Percentiles rank a stretch among this genome's conserved stretches.
Evolutionary conservation across 2,888 invertebrate species (phyloP).

Genomic region (Glyphotaelius pellucidus): DNA sequence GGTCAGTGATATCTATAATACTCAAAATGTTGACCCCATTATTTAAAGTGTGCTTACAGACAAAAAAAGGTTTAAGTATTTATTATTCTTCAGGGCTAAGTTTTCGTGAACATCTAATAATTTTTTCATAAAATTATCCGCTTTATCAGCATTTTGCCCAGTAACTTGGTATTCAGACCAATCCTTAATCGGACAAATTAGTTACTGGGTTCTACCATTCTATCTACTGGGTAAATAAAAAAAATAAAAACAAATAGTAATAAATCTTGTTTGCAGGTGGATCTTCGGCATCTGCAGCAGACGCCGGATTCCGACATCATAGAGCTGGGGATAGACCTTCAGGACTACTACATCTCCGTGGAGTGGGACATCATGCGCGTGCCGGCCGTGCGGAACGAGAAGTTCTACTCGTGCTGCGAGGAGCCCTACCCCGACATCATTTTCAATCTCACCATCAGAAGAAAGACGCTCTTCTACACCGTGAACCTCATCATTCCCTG

Average conservation of each 20-base stretch:
- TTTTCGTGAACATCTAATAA: too few species aligned
- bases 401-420: conserved; percentile 97
- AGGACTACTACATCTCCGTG: conserved; percentile 96
- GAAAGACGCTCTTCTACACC: conserved; percentile 98
- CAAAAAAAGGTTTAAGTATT: neutral
- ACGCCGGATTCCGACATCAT: conserved; percentile 92
- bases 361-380: conserved; percentile 99
- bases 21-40: neutral
- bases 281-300: conserved; percentile 92
- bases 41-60: neutral
- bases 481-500: conserved; percentile 98
- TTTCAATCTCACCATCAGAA: conserved; percentile 95
- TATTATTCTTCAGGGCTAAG: too few species aligned
- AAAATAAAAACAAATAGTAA: neutral
- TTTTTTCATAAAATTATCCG: too few species aligned
- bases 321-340: conserved; percentile 93
- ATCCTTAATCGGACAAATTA: too few species aligned
- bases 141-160: too few species aligned
- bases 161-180: too few species aligned
- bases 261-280: conserved; percentile 82
- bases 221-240: too few species aligned
- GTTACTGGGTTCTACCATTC: too few species aligned
- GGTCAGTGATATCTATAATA: too few species aligned
- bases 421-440: conserved; percentile 98
- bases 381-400: conserved; percentile 92